Percentiles rank a stretch among this genome's conserved stretches.
Evolutionary conservation across 1,140 invertebrate genomes (phyloP).

Genomic region (Drosophila repletoides): DNA sequence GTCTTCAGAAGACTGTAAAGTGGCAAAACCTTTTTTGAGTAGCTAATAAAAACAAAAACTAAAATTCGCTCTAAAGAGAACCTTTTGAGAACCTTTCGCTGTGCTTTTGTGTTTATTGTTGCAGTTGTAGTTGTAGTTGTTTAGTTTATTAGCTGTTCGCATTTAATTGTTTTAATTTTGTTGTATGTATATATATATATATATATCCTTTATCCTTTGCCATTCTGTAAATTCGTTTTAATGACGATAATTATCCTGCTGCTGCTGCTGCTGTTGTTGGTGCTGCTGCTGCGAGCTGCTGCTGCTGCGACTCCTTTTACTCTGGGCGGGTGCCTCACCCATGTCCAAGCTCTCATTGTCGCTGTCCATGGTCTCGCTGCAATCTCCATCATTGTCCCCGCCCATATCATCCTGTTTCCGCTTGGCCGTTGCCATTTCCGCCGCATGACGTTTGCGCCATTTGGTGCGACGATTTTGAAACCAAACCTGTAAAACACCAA

Average conservation of each 20-base stretch:
- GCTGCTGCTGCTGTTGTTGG: slow-evolving; percentile 45
- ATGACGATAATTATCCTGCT: slow-evolving; percentile 77
- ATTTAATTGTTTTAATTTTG: slow-evolving; percentile 31
- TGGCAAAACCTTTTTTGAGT: slow-evolving; percentile 65
- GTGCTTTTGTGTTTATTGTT: too few species aligned
- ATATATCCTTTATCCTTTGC: slow-evolving; percentile 33
- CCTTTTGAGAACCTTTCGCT: slow-evolving; percentile 27
- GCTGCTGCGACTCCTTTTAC: slow-evolving; percentile 76
- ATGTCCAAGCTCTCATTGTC: slow-evolving; percentile 82
- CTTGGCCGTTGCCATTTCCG: slow-evolving; percentile 99
- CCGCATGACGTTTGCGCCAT: slow-evolving; percentile 99
- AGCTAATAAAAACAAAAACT: slow-evolving; percentile 30
- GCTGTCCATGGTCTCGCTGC: slow-evolving; percentile 85
- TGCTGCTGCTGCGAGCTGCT: slow-evolving; percentile 58
- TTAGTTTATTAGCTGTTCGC: slow-evolving; percentile 23
- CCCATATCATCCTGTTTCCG: slow-evolving; percentile 96
- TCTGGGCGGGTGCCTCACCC: slow-evolving; percentile 72
- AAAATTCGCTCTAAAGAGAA: slow-evolving; percentile 16
- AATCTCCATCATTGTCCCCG: slow-evolving; percentile 87
- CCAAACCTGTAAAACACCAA: slow-evolving; percentile 93
- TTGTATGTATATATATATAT: slow-evolving; percentile 26
- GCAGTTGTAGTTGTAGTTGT: slow-evolving; percentile 19
- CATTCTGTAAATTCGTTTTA: slow-evolving; percentile 74
- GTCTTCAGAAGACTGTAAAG: slow-evolving; percentile 80
- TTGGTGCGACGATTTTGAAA: slow-evolving; percentile 99